Conservation (phyloP, 2,888 invertebrate species). For the Drosophila austrosaltans region DNA sequence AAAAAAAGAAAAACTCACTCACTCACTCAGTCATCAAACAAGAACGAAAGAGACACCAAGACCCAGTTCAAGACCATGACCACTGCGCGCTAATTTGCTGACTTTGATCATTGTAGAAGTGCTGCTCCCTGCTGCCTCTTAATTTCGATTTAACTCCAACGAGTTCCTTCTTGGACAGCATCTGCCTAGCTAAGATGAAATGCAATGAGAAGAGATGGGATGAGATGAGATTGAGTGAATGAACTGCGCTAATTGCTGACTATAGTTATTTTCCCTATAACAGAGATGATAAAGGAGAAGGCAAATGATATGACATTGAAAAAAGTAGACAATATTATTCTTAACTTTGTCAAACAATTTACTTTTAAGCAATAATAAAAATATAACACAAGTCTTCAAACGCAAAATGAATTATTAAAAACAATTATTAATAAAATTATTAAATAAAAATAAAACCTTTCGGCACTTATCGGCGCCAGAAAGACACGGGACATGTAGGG, state of each 20-base stretch:
- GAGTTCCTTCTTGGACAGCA: conserved; percentile 23
- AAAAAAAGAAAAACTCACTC: conserved; percentile 14
- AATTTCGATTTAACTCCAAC: conserved; percentile 6
- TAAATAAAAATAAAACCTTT: too few relatives aligned
- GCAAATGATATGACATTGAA: background rate
- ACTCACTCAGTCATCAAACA: conserved; percentile 60
- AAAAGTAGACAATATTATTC: background rate
- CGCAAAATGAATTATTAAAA: too few relatives aligned
- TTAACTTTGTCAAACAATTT: too few relatives aligned
- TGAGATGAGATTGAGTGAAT: conserved; percentile 32
- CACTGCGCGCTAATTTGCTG: conserved; percentile 66
- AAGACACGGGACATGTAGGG: too few relatives aligned
- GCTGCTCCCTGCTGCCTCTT: conserved; percentile 2
- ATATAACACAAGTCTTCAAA: too few relatives aligned
- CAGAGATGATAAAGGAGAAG: background rate
- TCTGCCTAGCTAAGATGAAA: conserved; percentile 52
- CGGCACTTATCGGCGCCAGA: too few relatives aligned
- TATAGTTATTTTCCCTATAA: conserved; percentile 50
- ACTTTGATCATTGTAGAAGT: conserved; percentile 42
- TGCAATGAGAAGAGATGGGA: background rate
- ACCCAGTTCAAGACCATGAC: conserved; percentile 62
- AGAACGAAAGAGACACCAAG: conserved; percentile 30
- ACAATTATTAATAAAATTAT: too few relatives aligned
- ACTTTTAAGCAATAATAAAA: too few relatives aligned
- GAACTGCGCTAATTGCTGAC: conserved; percentile 69